These are phyloP conservation scores for Linnaemya vulpina DNA, from an alignment of 2,888 invertebrate species.

Conservation along the genomic window DNA sequence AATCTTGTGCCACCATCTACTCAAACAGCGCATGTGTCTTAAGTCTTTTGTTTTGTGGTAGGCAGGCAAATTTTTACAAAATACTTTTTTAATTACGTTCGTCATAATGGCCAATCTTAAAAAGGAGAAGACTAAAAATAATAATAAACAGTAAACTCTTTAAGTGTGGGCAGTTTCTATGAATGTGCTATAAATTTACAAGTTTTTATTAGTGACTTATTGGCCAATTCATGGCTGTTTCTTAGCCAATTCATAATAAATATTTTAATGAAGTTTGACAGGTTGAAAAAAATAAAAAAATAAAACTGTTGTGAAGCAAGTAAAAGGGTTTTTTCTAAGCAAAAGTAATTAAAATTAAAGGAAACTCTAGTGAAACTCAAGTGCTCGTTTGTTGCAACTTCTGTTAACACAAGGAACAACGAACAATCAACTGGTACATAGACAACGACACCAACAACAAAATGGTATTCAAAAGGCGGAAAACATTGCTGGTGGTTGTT, in stretches of 20 bases:
- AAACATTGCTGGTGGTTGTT: conserved; percentile 18
- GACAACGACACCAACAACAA: not conserved
- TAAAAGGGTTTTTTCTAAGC: not conserved
- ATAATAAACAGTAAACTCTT: conserved; percentile 8
- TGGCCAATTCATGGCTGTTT: conserved; percentile 15
- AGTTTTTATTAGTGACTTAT: conserved; percentile 34
- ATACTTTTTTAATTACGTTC: not conserved
- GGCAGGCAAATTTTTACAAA: not conserved
- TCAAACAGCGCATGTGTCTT: conserved; percentile 18
- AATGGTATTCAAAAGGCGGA: conserved; percentile 47
- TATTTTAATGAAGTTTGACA: conserved; percentile 42
- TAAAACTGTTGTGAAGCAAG: not conserved
- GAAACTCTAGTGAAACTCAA: not conserved
- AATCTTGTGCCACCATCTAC: conserved; percentile 3
- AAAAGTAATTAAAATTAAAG: conserved; percentile 48
- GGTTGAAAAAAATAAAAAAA: not conserved
- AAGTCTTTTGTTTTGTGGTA: conserved; percentile 31
- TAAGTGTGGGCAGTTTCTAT: not conserved
- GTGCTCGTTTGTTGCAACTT: not conserved
- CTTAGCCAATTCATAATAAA: conserved; percentile 28
- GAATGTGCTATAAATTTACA: conserved; percentile 61
- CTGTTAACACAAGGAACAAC: not conserved
- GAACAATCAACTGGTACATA: not conserved
- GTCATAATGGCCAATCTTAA: conserved; percentile 3
- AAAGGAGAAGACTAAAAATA: not conserved